phyloP scores from a whole-genome alignment of 2,888 invertebrate species.

The Xestia c-nigrum region DNA sequence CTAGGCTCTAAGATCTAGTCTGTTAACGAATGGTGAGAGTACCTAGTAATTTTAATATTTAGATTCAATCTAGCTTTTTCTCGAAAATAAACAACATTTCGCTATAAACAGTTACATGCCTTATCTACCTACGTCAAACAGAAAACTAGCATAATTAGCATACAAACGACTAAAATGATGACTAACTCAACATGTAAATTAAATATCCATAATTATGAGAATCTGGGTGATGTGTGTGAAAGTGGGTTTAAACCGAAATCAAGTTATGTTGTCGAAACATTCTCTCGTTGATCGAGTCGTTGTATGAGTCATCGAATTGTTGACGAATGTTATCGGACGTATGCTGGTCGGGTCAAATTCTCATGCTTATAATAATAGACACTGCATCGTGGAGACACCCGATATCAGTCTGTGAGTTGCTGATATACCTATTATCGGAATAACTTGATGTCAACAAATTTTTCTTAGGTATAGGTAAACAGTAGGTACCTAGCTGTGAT shows the following conservation, averaged over 20 bases:
- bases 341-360: slow-evolving; percentile 32
- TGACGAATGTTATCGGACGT: slow-evolving; percentile 36
- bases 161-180: neutral
- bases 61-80: neutral
- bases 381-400: slow-evolving; percentile 4
- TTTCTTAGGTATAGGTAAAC: neutral
- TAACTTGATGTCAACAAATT: slow-evolving; percentile 1
- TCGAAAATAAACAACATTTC: neutral
- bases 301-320: slow-evolving; percentile 38
- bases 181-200: slow-evolving; percentile 2
- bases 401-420: slow-evolving; percentile 8
- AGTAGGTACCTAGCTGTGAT: neutral
- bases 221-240: slow-evolving; percentile 37
- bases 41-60: no score
- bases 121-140: neutral
- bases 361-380: slow-evolving; percentile 28
- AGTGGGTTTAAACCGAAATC: slow-evolving; percentile 30
- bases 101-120: neutral
- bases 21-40: neutral
- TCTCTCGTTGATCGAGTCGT: neutral
- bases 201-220: slow-evolving; percentile 9
- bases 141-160: slow-evolving; percentile 6
- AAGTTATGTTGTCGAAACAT: slow-evolving; percentile 12
- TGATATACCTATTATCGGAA: slow-evolving; percentile 24
- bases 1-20: neutral